These are phyloP conservation scores for Drosophila ironensis DNA, from an alignment of 1,140 invertebrate species.

Conservation along the genomic window DNA sequence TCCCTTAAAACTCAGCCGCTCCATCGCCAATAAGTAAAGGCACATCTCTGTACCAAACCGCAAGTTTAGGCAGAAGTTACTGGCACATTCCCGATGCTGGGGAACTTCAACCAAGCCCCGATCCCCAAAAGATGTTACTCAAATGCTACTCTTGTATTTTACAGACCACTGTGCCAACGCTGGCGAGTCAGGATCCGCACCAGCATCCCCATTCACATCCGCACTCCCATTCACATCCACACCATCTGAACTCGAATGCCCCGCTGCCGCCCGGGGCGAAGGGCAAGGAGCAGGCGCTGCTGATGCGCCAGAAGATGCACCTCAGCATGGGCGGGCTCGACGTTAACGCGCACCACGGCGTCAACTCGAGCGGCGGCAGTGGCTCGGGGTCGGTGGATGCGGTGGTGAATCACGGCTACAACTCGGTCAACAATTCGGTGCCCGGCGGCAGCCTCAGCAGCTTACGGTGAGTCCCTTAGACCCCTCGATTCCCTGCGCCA, in stretches of 20 bases:
- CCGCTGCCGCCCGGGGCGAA: conserved; percentile 83
- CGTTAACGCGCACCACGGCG: conserved; percentile 30
- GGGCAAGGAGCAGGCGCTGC: conserved; percentile 79
- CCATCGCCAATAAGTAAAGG: too few relatives aligned
- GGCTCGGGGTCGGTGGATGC: conserved; percentile 16
- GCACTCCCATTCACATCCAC: too few relatives aligned
- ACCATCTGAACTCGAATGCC: conserved; percentile 83
- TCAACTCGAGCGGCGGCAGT: conserved; percentile 11
- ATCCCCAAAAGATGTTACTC: too few relatives aligned
- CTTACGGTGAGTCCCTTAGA: conserved; percentile 55
- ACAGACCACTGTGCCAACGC: conserved; percentile 66
- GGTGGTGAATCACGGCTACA: conserved; percentile 64
- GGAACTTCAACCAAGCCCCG: too few relatives aligned
- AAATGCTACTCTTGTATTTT: background rate
- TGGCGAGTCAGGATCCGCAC: conserved; percentile 66
- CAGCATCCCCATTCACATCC: conserved; percentile 51
- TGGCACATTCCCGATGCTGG: too few relatives aligned
- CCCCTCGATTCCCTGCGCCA: too few relatives aligned
- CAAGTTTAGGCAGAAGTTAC: too few relatives aligned
- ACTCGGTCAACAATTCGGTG: conserved; percentile 60
- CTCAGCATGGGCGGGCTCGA: conserved; percentile 46
- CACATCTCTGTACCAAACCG: too few relatives aligned
- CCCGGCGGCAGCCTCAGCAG: conserved; percentile 60
- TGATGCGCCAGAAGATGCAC: conserved; percentile 78
- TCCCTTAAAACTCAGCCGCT: too few relatives aligned